A percentile compares a stretch with the other conserved stretches of the same genome.
These are phyloP conservation scores for Rhagologus leucostigma DNA, from an alignment of 2,113 vertebrate species.

Conservation along the genomic window DNA sequence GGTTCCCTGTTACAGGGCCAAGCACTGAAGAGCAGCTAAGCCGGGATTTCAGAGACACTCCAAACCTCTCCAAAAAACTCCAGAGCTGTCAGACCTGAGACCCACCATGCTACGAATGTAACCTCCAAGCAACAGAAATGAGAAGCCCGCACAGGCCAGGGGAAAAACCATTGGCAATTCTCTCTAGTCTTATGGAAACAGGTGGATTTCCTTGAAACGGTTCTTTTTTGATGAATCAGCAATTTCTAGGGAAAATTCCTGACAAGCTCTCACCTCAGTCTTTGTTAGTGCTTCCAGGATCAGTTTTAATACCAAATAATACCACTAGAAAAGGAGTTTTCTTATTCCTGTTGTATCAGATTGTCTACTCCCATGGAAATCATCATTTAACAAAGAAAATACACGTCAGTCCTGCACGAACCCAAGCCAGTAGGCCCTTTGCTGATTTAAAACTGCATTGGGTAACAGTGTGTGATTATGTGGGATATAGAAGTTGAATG, in stretches of 20 bases:
- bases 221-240: background rate
- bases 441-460: background rate
- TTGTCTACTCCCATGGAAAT: background rate
- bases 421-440: background rate
- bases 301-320: background rate
- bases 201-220: background rate
- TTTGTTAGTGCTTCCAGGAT: background rate
- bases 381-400: background rate
- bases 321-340: background rate
- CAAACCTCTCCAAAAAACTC: background rate
- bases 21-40: background rate
- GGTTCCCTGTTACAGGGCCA: background rate
- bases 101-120: background rate
- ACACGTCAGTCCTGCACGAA: background rate
- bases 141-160: background rate
- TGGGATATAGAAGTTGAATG: background rate
- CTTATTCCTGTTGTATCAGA: background rate
- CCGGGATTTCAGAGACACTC: background rate
- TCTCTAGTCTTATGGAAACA: background rate
- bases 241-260: background rate
- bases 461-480: background rate
- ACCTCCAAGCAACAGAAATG: background rate
- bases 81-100: background rate
- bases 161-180: background rate
- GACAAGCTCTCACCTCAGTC: background rate